Evolutionary conservation across 1,140 invertebrate genomes (phyloP), one percentile per base, ranked within the genome.

Genomic region (Plutomurus gul): DNA sequence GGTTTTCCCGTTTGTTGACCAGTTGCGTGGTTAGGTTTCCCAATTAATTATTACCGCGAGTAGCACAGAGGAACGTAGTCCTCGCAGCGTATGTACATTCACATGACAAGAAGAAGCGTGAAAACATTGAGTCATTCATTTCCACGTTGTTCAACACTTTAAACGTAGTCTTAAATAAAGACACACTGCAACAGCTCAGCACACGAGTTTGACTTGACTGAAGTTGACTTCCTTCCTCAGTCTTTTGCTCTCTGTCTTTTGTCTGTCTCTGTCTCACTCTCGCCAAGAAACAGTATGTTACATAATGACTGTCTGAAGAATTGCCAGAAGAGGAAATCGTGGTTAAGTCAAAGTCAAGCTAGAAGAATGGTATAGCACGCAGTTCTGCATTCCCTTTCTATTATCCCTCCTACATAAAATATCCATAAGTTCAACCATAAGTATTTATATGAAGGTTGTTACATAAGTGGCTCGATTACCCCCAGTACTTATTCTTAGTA

Each of bases 251-350:
- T 51, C 25, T 22, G 18, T 51, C 47, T 51, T 51, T 51, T 22
- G 25, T 51, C 25, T 22, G 20, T 22, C 25, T 22, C 47, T 51
- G 20, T 22, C 47, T 65, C 25, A 25, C 18, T 65, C 56, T 30
- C n/a, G 27, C 56, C 16, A 65, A 33, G 56, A 65, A 65, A 65
- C 36, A 65, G 36, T 65, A 65, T 65, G 10, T 65, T 65, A 65
- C 30, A 65, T 65, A 30, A 30, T 27, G 16, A 33, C 36, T 27
- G 27, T 33, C 2, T n/a, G 39, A 43, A n/a, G n/a, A 65, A 65
- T 65, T 30, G 27, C 36, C n/a, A n/a, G n/a, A n/a, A 65, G n/a
- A 65, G 27, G 56, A 33, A 65, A 65, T 65, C 56, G 27, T 65
- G 56, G 56, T 65, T 65, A 33, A 27, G 47, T 65, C 16, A 65